These are phyloP conservation scores for Odiellus spinosus DNA, from an alignment of 2,888 invertebrate species.

Conservation along the genomic window DNA sequence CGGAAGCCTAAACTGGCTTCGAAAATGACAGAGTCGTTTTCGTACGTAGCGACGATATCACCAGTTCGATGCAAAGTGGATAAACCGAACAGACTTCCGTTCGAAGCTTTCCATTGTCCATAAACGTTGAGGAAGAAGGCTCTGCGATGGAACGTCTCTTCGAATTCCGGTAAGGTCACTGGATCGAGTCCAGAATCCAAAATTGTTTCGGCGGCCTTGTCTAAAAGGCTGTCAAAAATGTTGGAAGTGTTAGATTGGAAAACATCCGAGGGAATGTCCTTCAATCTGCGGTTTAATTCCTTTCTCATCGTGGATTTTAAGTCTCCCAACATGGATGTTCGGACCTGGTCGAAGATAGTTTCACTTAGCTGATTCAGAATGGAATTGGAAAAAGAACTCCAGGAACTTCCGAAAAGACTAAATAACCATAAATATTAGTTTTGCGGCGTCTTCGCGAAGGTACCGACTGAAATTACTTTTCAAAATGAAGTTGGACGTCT, in stretches of 20 bases:
- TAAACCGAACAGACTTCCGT: slow-evolving; percentile 62
- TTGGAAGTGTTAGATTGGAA: slow-evolving; percentile 11
- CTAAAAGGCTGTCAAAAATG: slow-evolving; percentile 51
- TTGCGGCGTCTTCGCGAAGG: too few relatives aligned
- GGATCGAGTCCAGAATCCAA: slow-evolving; percentile 53
- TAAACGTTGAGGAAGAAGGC: slow-evolving; percentile 16
- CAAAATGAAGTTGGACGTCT: slow-evolving; percentile 60
- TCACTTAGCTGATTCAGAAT: slow-evolving; percentile 62
- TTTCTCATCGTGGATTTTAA: slow-evolving; percentile 55
- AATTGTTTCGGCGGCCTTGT: slow-evolving; percentile 54
- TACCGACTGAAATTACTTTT: slow-evolving; percentile 48
- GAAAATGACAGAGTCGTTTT: slow-evolving; percentile 15
- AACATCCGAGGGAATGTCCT: slow-evolving; percentile 42
- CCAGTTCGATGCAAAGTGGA: slow-evolving; percentile 51
- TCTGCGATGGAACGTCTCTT: slow-evolving; percentile 14
- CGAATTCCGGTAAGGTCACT: slow-evolving; percentile 40
- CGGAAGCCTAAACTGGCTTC: slow-evolving; percentile 21
- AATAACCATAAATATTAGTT: too few relatives aligned
- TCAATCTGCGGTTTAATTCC: slow-evolving; percentile 56
- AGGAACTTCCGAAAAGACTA: slow-evolving; percentile 37
- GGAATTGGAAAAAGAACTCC: slow-evolving; percentile 40
- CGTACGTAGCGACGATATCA: slow-evolving; percentile 17
- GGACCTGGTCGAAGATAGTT: slow-evolving; percentile 69
- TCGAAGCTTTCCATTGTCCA: slow-evolving; percentile 48
- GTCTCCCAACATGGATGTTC: slow-evolving; percentile 55